These are phyloP conservation scores for Calcarius lapponicus DNA, from an alignment of 2,797 vertebrate genomes.

Conservation along the genomic window DNA sequence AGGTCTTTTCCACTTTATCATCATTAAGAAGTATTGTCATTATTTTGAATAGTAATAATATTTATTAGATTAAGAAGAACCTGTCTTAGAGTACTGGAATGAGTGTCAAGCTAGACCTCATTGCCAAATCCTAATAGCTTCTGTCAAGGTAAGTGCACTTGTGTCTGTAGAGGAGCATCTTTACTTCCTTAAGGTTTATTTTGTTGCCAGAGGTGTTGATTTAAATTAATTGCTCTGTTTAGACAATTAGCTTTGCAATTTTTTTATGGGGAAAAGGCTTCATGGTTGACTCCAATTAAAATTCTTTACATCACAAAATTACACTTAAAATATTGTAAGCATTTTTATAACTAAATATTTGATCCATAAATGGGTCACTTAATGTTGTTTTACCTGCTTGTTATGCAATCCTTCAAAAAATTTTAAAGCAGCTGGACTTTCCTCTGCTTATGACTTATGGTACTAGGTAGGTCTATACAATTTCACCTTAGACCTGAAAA, in stretches of 20 bases:
- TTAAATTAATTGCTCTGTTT: neutral
- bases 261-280: neutral
- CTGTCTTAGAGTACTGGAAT: neutral
- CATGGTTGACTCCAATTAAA: neutral
- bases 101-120: neutral
- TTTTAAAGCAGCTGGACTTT: neutral
- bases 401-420: neutral
- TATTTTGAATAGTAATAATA: neutral
- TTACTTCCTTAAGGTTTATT: neutral
- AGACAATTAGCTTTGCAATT: neutral
- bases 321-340: neutral
- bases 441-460: neutral
- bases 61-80: neutral
- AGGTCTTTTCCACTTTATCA: neutral
- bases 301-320: neutral
- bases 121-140: neutral
- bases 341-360: neutral
- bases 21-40: neutral
- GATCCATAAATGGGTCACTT: neutral
- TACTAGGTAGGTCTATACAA: neutral
- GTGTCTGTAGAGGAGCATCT: neutral
- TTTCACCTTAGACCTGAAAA: neutral
- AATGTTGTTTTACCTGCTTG: neutral
- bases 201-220: neutral
- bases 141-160: neutral